phyloP scores from a whole-genome alignment of 2,797 vertebrate genomes.

The Echiichthys vipera region DNA sequence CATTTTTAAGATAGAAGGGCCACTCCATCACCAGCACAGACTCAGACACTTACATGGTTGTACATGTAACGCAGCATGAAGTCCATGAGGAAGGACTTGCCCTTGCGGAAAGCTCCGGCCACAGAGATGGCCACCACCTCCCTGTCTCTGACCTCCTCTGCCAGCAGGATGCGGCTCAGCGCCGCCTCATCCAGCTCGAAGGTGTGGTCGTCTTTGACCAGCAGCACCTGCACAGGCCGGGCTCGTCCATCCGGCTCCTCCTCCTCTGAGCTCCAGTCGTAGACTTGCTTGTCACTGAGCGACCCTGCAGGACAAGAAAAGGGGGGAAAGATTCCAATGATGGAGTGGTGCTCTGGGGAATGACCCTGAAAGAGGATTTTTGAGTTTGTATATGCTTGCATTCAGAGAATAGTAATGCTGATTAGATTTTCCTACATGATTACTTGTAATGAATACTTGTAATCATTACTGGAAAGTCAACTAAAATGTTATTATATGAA shows the following conservation, averaged over 20 bases:
- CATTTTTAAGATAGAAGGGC: no score
- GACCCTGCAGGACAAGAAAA: slow-evolving; percentile 83
- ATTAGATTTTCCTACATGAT: neutral
- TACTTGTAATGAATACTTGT: neutral
- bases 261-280: slow-evolving; percentile 97
- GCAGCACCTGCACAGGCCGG: slow-evolving; percentile 93
- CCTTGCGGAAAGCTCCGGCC: slow-evolving; percentile 97
- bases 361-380: neutral
- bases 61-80: slow-evolving; percentile 99
- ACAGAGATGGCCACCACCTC: slow-evolving; percentile 97
- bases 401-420: neutral
- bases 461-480: no score
- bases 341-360: neutral
- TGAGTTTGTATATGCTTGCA: neutral
- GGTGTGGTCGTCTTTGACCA: slow-evolving; percentile 97
- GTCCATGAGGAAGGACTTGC: slow-evolving; percentile 99
- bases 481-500: neutral
- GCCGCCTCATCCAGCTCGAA: slow-evolving; percentile 96
- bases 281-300: slow-evolving; percentile 90
- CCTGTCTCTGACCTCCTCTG: slow-evolving; percentile 91
- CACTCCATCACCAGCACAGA: neutral
- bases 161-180: slow-evolving; percentile 93
- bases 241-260: slow-evolving; percentile 93
- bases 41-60: slow-evolving; percentile 85
- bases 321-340: neutral